Evolutionary conservation across 1,140 invertebrate genomes (phyloP).

Genomic region (Musca domestica): DNA sequence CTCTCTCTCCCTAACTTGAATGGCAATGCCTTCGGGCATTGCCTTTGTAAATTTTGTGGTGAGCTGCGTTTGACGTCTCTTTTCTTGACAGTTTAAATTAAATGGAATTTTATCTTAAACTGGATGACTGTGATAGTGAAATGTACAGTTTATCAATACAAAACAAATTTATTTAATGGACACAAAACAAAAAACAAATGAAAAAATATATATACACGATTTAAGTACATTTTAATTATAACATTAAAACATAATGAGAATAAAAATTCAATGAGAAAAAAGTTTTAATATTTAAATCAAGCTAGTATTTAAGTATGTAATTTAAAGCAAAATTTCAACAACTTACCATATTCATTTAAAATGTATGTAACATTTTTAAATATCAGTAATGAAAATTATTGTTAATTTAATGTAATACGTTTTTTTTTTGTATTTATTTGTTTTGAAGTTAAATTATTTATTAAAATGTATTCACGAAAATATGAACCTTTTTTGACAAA

Average conservation of each 20-base stretch:
- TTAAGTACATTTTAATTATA: slow-evolving; percentile 16
- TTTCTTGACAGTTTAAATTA: slow-evolving; percentile 22
- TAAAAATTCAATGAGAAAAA: background rate
- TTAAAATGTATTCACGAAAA: too few relatives aligned
- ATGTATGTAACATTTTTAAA: too few relatives aligned
- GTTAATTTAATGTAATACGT: too few relatives aligned
- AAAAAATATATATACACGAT: background rate
- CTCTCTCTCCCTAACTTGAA: background rate
- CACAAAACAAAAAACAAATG: background rate
- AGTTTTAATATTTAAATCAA: background rate
- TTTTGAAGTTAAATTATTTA: too few relatives aligned
- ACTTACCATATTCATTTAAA: too few relatives aligned
- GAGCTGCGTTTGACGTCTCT: background rate
- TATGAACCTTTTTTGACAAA: background rate
- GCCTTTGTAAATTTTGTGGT: background rate
- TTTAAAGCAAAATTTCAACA: too few relatives aligned
- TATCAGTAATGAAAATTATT: too few relatives aligned
- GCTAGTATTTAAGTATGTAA: too few relatives aligned
- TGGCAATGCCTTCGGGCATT: background rate
- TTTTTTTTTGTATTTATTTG: too few relatives aligned
- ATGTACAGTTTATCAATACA: slow-evolving; percentile 48
- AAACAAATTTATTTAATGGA: slow-evolving; percentile 13
- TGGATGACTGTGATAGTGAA: slow-evolving; percentile 54
- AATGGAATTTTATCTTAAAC: slow-evolving; percentile 38
- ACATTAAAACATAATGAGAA: background rate